Percentiles rank a stretch among this genome's conserved stretches.
Evolutionary conservation across 1,140 invertebrate genomes (phyloP).

Genomic region (Wasmannia auropunctata): DNA sequence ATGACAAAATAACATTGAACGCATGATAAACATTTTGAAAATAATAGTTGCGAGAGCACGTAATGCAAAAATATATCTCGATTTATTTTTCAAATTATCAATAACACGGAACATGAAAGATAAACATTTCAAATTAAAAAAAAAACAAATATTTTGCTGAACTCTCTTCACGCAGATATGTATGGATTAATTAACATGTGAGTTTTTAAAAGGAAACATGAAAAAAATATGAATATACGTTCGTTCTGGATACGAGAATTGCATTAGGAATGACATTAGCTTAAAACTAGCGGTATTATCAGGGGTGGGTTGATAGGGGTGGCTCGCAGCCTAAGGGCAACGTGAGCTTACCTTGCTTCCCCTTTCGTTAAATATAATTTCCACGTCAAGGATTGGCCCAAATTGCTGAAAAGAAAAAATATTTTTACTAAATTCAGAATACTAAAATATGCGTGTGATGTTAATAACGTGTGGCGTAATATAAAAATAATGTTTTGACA

Average conservation of each 20-base stretch:
- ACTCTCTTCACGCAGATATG: background rate
- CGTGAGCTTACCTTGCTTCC: conserved; percentile 97
- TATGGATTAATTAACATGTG: background rate
- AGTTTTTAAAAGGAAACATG: too few relatives aligned
- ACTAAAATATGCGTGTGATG: background rate
- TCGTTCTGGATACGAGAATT: conserved; percentile 56
- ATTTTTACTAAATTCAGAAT: conserved; percentile 5
- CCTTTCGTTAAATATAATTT: conserved; percentile 99
- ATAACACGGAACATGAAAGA: background rate
- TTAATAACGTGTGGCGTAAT: background rate
- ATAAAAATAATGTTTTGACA: background rate
- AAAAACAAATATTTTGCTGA: background rate
- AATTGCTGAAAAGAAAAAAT: conserved; percentile 95
- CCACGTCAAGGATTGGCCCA: conserved; percentile 98
- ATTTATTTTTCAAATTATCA: conserved; percentile 2
- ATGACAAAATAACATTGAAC: background rate
- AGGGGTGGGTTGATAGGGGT: conserved; percentile 73
- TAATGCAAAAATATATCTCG: background rate
- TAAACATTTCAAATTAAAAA: conserved; percentile 15
- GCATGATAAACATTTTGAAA: conserved; percentile 27
- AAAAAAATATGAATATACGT: background rate
- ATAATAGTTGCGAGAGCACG: conserved; percentile 8
- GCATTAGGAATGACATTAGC: conserved; percentile 39
- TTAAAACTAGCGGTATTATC: conserved; percentile 68
- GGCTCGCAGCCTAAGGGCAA: conserved; percentile 69